Evolutionary conservation across 2,888 invertebrate genomes (phyloP).

Genomic region (Drosophila sordidula): DNA sequence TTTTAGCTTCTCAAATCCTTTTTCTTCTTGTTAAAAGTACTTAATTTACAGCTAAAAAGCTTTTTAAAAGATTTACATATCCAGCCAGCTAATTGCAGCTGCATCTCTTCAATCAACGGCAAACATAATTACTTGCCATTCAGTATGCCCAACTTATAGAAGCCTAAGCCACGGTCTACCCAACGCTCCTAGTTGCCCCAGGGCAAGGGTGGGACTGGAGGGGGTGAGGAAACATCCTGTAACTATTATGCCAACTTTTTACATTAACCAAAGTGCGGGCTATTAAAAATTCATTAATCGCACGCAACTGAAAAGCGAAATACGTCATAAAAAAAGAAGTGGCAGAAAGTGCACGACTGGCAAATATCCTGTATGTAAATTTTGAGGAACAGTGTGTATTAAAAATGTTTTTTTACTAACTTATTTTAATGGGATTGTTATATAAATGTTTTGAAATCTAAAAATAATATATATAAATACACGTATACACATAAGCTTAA

Average conservation of each 20-base stretch:
- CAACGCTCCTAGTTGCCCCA: neutral
- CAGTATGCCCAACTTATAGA: conserved; percentile 21
- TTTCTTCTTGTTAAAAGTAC: conserved; percentile 11
- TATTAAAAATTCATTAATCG: conserved; percentile 79
- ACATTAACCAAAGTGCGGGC: conserved; percentile 76
- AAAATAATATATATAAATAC: too few relatives aligned
- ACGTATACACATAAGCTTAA: too few relatives aligned
- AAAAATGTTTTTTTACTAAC: too few relatives aligned
- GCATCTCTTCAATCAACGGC: conserved; percentile 40
- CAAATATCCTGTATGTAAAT: conserved; percentile 7
- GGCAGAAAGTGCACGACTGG: neutral
- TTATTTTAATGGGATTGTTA: too few relatives aligned
- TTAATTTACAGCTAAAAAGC: conserved; percentile 16
- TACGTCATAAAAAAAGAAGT: conserved; percentile 38
- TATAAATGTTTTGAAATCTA: too few relatives aligned
- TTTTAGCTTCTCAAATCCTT: neutral
- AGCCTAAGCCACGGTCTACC: conserved; percentile 30
- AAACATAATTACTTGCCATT: conserved; percentile 65
- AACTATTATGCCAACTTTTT: conserved; percentile 70
- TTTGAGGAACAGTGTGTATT: too few relatives aligned
- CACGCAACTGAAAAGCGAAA: conserved; percentile 62
- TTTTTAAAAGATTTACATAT: conserved; percentile 53
- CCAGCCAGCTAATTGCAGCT: conserved; percentile 40
- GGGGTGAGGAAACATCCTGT: neutral
- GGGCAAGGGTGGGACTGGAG: neutral